These are phyloP conservation scores for Ophioderma brevispina DNA, from an alignment of 35 echinoderm and acorn worm genomes.

Conservation along the genomic window DNA sequence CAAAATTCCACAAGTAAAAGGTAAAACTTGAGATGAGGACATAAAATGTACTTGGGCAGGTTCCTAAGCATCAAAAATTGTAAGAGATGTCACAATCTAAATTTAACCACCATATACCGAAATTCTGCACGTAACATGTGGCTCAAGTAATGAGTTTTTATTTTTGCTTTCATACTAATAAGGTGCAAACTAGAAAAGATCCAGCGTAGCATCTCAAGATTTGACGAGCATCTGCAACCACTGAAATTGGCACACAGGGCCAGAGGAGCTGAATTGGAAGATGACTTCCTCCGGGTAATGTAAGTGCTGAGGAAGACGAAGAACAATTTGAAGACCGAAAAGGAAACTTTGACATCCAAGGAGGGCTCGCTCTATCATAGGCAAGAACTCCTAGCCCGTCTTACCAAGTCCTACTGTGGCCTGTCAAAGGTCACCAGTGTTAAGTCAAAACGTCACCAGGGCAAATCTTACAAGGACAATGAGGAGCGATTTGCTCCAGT, in stretches of 20 bases:
- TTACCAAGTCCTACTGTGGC: background rate
- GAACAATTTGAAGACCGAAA: background rate
- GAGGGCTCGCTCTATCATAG: background rate
- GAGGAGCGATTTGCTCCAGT: background rate
- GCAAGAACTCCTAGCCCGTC: background rate
- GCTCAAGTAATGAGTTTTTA: no score
- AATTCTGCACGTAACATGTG: no score
- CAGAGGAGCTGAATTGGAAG: background rate
- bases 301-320: background rate
- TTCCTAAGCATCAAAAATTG: no score
- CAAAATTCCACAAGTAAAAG: no score
- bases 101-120: no score
- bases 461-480: background rate
- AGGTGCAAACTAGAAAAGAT: slow-evolving; percentile 1
- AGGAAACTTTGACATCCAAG: background rate
- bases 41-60: no score
- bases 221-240: background rate
- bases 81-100: no score
- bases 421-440: background rate
- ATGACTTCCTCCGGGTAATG: background rate
- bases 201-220: background rate
- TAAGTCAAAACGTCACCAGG: background rate
- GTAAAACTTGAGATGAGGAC: no score
- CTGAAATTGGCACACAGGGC: background rate
- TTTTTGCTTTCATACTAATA: background rate